phyloP scores from a whole-genome alignment of 2,113 vertebrate species.

The Aptenodytes forsteri region DNA sequence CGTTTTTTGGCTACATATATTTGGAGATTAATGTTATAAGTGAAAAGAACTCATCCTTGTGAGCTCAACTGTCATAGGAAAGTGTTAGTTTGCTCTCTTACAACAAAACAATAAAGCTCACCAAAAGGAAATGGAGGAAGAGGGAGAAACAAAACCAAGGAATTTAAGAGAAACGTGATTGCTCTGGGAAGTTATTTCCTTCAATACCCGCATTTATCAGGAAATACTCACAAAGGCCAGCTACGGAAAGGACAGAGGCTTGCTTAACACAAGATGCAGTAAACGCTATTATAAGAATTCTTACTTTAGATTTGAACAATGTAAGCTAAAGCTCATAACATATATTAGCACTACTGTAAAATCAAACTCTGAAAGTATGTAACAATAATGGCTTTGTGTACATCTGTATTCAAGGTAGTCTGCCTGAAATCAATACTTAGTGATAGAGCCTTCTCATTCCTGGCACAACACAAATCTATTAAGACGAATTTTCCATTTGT shows the following conservation, averaged over 20 bases:
- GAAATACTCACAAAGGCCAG: background rate
- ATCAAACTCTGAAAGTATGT: background rate
- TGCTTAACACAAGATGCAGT: background rate
- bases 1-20: background rate
- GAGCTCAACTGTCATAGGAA: background rate
- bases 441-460: background rate
- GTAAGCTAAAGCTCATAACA: background rate
- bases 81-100: background rate
- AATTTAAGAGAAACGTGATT: background rate
- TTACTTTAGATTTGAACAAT: background rate
- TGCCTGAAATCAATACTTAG: background rate
- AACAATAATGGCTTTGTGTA: background rate
- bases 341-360: background rate
- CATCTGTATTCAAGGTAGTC: background rate
- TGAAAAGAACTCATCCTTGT: background rate
- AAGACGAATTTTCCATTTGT: background rate
- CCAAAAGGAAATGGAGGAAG: background rate
- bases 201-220: background rate
- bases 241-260: background rate
- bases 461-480: background rate
- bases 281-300: fast-evolving
- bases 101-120: background rate
- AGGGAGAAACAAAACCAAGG: background rate
- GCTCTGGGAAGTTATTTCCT: background rate
- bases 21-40: background rate